Percentiles rank a stretch among this genome's conserved stretches.
phyloP scores from a whole-genome alignment of 2,797 vertebrate species.

The Halcyon badia region DNA sequence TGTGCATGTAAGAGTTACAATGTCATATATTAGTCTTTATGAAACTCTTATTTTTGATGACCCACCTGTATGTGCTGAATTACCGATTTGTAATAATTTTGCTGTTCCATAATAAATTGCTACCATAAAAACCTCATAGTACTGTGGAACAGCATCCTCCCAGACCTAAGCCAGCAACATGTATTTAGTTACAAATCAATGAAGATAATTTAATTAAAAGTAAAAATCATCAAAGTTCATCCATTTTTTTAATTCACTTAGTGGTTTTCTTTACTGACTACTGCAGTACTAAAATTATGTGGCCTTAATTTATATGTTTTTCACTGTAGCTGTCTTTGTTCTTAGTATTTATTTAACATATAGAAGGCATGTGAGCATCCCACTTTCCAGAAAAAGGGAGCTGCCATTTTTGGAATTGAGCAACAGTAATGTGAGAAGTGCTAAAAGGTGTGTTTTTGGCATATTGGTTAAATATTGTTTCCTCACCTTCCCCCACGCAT shows the following conservation, averaged over 20 bases:
- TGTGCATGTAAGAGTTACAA: background rate
- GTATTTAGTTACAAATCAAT: background rate
- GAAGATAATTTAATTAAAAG: background rate
- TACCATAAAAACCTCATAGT: background rate
- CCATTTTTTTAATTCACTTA: background rate
- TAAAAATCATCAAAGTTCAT: background rate
- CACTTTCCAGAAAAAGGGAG: conserved; percentile 3
- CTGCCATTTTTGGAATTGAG: conserved; percentile 40
- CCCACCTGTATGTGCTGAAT: background rate
- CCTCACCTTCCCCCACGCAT: conserved; percentile 17
- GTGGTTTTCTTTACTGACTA: background rate
- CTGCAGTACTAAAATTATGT: background rate
- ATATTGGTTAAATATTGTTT: background rate
- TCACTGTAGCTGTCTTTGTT: background rate
- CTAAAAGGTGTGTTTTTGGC: conserved; percentile 21
- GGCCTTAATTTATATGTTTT: background rate
- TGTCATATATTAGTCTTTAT: background rate
- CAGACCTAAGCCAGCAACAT: background rate
- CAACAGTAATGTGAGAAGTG: background rate
- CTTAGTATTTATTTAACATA: background rate
- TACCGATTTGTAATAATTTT: conserved; percentile 15
- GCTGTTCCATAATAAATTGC: background rate
- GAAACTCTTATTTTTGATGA: background rate
- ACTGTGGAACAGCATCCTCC: background rate
- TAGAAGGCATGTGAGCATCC: conserved; percentile 16